These are phyloP conservation scores for Lepas anatifera DNA, from an alignment of 2,888 invertebrate species.

Conservation along the genomic window DNA sequence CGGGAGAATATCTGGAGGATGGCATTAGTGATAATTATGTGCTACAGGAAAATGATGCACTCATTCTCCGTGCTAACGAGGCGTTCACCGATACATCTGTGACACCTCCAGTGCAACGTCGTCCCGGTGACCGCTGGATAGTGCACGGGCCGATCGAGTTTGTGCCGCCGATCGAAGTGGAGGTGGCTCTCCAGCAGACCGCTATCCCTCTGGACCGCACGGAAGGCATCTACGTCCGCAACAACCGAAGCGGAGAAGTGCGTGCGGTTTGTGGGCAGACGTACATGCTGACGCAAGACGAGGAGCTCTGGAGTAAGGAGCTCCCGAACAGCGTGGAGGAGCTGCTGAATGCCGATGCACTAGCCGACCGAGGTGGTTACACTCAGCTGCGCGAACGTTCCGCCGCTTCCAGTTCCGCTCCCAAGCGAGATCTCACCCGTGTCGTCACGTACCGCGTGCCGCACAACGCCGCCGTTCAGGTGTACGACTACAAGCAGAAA, in stretches of 20 bases:
- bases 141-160: slow-evolving; percentile 40
- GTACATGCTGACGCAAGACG: slow-evolving; percentile 39
- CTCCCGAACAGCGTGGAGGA: slow-evolving; percentile 35
- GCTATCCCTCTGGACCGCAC: slow-evolving; percentile 41
- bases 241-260: slow-evolving; percentile 33
- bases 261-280: slow-evolving; percentile 37
- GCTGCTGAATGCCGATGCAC: slow-evolving; percentile 33
- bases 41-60: slow-evolving; percentile 39
- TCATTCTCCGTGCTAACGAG: slow-evolving; percentile 37
- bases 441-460: slow-evolving; percentile 39
- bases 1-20: slow-evolving; percentile 37
- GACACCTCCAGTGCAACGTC: slow-evolving; percentile 26
- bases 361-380: slow-evolving; percentile 34
- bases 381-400: not conserved
- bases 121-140: slow-evolving; percentile 41
- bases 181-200: slow-evolving; percentile 35
- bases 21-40: slow-evolving; percentile 37
- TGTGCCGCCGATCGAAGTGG: slow-evolving; percentile 40
- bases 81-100: slow-evolving; percentile 30
- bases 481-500: slow-evolving; percentile 42
- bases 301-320: slow-evolving; percentile 31
- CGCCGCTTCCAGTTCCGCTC: not conserved
- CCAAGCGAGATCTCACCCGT: slow-evolving; percentile 30
- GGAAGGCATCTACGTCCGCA: slow-evolving; percentile 40
- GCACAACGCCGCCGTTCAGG: slow-evolving; percentile 41